These are phyloP conservation scores for Hippocampus kuda DNA, from an alignment of 2,797 vertebrate species.

Conservation along the genomic window DNA sequence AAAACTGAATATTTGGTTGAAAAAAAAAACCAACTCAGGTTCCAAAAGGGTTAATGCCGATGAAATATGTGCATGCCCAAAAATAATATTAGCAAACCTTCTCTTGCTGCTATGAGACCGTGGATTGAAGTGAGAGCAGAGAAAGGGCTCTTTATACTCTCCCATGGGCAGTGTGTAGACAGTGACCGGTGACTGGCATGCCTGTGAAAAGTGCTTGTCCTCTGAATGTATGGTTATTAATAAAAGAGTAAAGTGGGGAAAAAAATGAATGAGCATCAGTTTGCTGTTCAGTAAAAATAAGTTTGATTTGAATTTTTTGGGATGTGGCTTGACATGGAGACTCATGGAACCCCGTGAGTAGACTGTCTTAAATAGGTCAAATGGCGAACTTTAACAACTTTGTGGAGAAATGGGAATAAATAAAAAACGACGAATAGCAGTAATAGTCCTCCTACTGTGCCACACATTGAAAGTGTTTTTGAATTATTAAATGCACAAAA, in stretches of 20 bases:
- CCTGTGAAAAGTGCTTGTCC: slow-evolving; percentile 63
- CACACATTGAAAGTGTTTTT: too few species aligned
- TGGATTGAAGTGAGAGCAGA: slow-evolving; percentile 33
- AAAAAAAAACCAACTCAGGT: background rate
- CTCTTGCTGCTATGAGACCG: slow-evolving; percentile 31
- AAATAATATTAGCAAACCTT: slow-evolving; percentile 40
- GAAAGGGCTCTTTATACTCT: slow-evolving; percentile 69
- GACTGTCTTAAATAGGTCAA: background rate
- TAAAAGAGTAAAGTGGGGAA: background rate
- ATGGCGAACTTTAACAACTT: background rate
- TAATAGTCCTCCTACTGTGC: too few species aligned
- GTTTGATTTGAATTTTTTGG: background rate
- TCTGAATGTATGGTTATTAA: slow-evolving; percentile 3
- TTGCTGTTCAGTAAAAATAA: background rate
- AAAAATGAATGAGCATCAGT: background rate
- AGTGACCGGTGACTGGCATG: slow-evolving; percentile 54
- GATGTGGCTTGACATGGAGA: background rate
- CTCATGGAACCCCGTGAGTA: background rate
- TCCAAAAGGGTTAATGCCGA: slow-evolving; percentile 13
- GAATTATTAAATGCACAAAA: too few species aligned
- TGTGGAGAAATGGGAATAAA: background rate
- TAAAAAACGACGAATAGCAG: background rate
- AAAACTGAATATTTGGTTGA: too few species aligned
- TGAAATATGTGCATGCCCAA: slow-evolving; percentile 32
- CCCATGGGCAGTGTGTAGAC: slow-evolving; percentile 50